Base-by-base conservation (phyloP, 2,888 invertebrate species). In the Caenorhabditis becei region DNA sequence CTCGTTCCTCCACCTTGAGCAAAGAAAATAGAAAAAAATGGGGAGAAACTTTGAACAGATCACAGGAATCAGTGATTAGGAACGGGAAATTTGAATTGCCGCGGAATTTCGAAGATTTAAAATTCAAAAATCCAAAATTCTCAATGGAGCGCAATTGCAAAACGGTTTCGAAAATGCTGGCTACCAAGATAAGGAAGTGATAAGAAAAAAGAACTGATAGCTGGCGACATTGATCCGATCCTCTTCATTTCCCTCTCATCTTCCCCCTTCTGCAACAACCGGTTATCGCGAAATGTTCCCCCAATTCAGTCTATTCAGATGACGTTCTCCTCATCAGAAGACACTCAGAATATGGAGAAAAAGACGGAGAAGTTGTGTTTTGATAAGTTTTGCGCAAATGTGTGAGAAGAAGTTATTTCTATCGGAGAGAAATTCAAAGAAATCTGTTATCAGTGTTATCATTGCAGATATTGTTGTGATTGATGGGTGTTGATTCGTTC, bases 391-490 rank as follows among this genome's bases (percentile, higher is more conserved):
- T 23, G 20, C 8, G 20, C 20, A 7, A n/a, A 16, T 7, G 3
- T 49, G 8, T 47, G 10, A 16, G 47, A 11, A 49, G 16, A 49
- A 41, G 41, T 41, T 41, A 41, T 41, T 41, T 41, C 41, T 16
- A 16, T 41, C 41, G 41, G 41, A 41, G 41, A 41, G 5, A 41
- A 41, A n/a, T n/a, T n/a, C n/a, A n/a, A n/a, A n/a, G n/a, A n/a
- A n/a, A n/a, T n/a, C n/a, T n/a, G 41, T 41, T 41, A 41, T 41
- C 41, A 41, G 41, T 47, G 47, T 47, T 47, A 47, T 47, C 47
- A 41, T 16, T 41, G 10, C 41, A 20, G 10, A 2, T 7, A 41
- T 41, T n/a, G 47, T 18, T 18, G n/a, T 47, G 47, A 47, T 47
- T 47, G 47, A 47, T 47, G 41, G 41, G 10, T 41, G 10, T 16